A percentile compares a stretch with the other conserved stretches of the same genome.
phyloP scores from a whole-genome alignment of 2,888 invertebrate species.

The Lymantria dispar region DNA sequence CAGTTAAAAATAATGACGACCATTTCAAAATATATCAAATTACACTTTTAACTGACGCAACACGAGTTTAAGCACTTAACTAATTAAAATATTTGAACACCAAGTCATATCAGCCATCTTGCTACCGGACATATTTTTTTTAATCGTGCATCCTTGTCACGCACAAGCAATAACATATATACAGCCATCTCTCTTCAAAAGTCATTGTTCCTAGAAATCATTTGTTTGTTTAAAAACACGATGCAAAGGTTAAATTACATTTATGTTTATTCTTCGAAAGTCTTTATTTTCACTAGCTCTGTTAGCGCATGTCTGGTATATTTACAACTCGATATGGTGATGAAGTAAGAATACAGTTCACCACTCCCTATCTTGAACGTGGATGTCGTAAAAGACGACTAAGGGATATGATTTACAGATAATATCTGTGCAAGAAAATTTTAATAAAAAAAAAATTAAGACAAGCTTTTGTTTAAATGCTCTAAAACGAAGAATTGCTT shows the following conservation, averaged over 20 bases:
- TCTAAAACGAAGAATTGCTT: too few species aligned
- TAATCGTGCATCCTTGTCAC: conserved; percentile 12
- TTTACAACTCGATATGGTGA: too few species aligned
- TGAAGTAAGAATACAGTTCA: too few species aligned
- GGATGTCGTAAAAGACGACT: too few species aligned
- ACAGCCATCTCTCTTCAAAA: conserved; percentile 14
- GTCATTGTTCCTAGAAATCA: conserved; percentile 29
- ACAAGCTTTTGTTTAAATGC: too few species aligned
- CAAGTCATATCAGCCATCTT: background rate
- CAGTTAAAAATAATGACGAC: too few species aligned
- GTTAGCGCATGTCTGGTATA: too few species aligned
- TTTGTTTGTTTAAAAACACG: conserved; percentile 17
- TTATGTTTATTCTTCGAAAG: background rate
- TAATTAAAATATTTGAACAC: conserved; percentile 12
- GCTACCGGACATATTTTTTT: conserved; percentile 10
- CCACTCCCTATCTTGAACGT: too few species aligned
- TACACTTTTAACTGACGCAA: background rate
- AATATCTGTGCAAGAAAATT: too few species aligned
- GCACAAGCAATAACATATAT: background rate
- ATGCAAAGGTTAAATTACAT: background rate
- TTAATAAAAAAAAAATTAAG: too few species aligned
- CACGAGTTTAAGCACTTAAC: background rate
- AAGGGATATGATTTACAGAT: too few species aligned
- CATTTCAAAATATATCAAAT: background rate
- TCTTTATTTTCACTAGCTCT: background rate